Evolutionary conservation across 1,140 invertebrate genomes (phyloP), one percentile per base, ranked within the genome.

Genomic region (Drosophila athabasca): DNA sequence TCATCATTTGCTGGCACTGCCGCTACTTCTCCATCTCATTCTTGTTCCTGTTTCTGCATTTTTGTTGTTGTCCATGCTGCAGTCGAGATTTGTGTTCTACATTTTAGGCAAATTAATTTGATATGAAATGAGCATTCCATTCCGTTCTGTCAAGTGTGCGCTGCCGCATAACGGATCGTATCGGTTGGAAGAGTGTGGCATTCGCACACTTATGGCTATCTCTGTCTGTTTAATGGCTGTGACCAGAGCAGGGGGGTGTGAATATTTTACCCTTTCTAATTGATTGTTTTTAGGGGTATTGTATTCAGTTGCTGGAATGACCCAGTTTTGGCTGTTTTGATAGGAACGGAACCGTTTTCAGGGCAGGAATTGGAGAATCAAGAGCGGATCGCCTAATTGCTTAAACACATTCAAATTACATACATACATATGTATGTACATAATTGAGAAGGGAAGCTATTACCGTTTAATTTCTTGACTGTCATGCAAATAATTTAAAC

Each of bases 41-140:
- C 51, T 55, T 57, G 22, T 26, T 57, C 29, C 51, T 35, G 59
- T 26, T 43, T 24, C 29, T 57, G 31, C n/a, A n/a, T 46, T 52
- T 35, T 58, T 69, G 57, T 70, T 70, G 65, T 58, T 69, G 69
- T 69, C 69, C 58, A 65, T 46, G 66, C 66, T 70, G 31, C 51
- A 57, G 53, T 60, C 46, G 51, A 73, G 69, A 82, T 78, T 83
- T 83, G 79, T 79, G 81, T 13, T 39, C 68, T 57, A 82, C 60
- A 78, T 82, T 82, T 79, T 75, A 78, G 75, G 69, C 79, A 79
- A 79, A 82, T 82, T 82, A 82, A 79, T 79, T 62, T 55, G 58
- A 58, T 68, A 44, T 24, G 66, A 62, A 35, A 52, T 45, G 73
- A 67, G 69, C 45, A 39, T 75, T 9, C 39, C 48, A 41, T 43